Evolutionary conservation across 2,113 vertebrate species (phyloP).

Genomic region (Meleagris gallopavo): DNA sequence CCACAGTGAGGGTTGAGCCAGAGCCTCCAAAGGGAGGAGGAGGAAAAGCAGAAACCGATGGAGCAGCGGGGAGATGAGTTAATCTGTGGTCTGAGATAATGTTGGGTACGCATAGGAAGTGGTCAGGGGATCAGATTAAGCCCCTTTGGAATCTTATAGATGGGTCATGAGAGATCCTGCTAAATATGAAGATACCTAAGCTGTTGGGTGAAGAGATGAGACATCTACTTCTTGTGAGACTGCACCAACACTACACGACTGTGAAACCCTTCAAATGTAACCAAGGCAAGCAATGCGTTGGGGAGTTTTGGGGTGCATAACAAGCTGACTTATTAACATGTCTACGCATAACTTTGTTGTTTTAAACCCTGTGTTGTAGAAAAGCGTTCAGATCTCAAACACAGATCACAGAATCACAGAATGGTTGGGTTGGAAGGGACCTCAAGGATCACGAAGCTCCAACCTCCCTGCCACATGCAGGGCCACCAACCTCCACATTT

Average conservation of each 20-base stretch:
- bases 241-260: rapidly evolving
- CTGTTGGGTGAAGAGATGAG: rapidly evolving
- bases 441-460: too few species aligned
- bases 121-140: neutral
- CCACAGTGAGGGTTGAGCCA: neutral
- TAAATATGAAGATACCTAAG: rapidly evolving
- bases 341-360: rapidly evolving
- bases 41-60: rapidly evolving
- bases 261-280: rapidly evolving
- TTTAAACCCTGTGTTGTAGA: rapidly evolving
- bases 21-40: neutral
- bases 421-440: too few species aligned
- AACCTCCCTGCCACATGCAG: too few species aligned
- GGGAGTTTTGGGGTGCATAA: rapidly evolving
- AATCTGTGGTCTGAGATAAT: neutral
- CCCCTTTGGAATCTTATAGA: rapidly evolving
- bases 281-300: rapidly evolving
- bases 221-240: neutral
- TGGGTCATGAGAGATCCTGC: too few species aligned
- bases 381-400: rapidly evolving
- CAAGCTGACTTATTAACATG: rapidly evolving
- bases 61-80: neutral
- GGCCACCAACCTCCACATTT: too few species aligned
- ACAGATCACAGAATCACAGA: too few species aligned
- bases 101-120: rapidly evolving